These are phyloP conservation scores for Deroplatys truncata DNA, from an alignment of 2,888 invertebrate genomes.

Conservation along the genomic window DNA sequence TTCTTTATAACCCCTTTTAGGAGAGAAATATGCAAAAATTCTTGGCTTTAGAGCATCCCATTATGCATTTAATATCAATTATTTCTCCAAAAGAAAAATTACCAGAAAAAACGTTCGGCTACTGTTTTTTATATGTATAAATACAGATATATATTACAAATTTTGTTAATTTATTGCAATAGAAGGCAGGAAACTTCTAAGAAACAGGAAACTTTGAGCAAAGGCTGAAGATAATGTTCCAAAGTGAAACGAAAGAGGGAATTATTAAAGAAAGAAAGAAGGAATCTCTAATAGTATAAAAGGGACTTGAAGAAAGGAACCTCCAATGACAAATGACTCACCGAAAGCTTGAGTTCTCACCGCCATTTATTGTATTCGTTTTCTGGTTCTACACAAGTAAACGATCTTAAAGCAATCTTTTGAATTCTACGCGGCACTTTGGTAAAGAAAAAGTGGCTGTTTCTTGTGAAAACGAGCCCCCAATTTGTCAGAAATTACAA, in stretches of 20 bases:
- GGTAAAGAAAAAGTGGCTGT: background rate
- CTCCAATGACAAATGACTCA: background rate
- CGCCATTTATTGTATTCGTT: background rate
- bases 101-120: no score
- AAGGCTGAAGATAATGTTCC: background rate
- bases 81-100: no score
- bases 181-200: background rate
- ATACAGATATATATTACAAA: no score
- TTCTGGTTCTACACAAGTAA: background rate
- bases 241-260: background rate
- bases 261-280: background rate
- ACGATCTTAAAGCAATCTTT: background rate
- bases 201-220: background rate
- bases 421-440: background rate
- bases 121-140: no score
- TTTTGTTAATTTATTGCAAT: no score
- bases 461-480: background rate
- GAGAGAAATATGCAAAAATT: no score
- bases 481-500: background rate
- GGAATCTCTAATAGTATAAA: background rate
- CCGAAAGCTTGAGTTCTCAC: background rate
- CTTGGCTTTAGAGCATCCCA: no score
- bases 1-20: no score
- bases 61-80: no score
- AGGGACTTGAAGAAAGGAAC: background rate